Percentiles rank a stretch among this genome's conserved stretches.
Conservation (phyloP, 2,113 vertebrate species). For the Megaceryle torquata region DNA sequence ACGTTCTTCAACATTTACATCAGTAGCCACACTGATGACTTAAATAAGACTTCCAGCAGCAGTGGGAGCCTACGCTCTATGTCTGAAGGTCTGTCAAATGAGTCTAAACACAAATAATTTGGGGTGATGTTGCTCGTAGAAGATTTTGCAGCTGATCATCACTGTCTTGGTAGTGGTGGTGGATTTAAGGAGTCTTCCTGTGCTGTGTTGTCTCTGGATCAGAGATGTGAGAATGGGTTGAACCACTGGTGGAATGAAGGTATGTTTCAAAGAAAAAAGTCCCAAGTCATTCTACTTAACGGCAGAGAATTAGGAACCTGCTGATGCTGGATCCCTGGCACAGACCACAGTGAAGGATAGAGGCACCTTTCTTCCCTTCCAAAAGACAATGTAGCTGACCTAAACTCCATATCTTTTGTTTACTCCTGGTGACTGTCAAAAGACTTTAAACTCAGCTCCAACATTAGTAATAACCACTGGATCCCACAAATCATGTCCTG, state of each 20-base stretch:
- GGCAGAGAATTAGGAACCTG: not conserved
- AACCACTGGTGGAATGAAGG: not conserved
- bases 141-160: not conserved
- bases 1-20: not conserved
- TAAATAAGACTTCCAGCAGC: not conserved
- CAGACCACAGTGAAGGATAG: not conserved
- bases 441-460: not conserved
- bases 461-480: not conserved
- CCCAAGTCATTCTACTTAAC: not conserved
- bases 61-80: not conserved
- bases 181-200: not conserved
- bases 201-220: not conserved
- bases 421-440: not conserved
- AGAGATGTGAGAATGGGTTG: not conserved
- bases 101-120: not conserved
- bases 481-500: not conserved
- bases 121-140: not conserved
- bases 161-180: not conserved
- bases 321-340: not conserved
- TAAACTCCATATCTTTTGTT: not conserved
- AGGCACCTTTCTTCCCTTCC: not conserved
- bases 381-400: not conserved
- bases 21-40: not conserved
- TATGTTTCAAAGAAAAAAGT: not conserved
- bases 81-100: not conserved